These are phyloP conservation scores for Pterocles orientalis DNA, from an alignment of 2,113 vertebrate species.

Conservation along the genomic window DNA sequence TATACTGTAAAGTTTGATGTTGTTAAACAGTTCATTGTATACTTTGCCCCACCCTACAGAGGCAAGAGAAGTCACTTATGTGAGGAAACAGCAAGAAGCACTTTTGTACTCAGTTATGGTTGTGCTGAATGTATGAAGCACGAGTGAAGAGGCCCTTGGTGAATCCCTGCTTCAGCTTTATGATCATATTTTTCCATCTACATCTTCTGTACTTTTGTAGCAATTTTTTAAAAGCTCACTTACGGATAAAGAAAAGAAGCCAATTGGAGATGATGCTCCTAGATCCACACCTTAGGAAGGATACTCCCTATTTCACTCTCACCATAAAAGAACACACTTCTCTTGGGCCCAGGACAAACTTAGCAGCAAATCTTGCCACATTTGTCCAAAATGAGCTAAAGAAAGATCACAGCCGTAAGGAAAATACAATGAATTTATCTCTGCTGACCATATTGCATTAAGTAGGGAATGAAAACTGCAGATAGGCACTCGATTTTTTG, in stretches of 20 bases:
- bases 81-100: neutral
- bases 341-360: neutral
- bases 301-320: neutral
- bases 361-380: constrained; percentile 1
- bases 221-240: constrained; percentile 16
- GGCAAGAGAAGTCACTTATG: neutral
- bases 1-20: neutral
- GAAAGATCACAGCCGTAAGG: constrained; percentile 4
- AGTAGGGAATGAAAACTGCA: neutral
- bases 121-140: neutral
- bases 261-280: neutral
- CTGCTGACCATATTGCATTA: constrained; percentile 9
- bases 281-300: constrained; percentile 15
- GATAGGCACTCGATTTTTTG: neutral
- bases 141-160: neutral
- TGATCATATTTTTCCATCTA: neutral
- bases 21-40: neutral
- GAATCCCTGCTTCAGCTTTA: neutral
- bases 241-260: neutral
- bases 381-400: constrained; percentile 31
- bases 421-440: constrained; percentile 16
- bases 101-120: neutral
- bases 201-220: neutral
- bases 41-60: neutral
- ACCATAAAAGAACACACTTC: neutral